Percentiles rank a stretch among this genome's conserved stretches.
Conservation (phyloP, 2,888 invertebrate genomes). For the Ecdyonurus torrentis region DNA sequence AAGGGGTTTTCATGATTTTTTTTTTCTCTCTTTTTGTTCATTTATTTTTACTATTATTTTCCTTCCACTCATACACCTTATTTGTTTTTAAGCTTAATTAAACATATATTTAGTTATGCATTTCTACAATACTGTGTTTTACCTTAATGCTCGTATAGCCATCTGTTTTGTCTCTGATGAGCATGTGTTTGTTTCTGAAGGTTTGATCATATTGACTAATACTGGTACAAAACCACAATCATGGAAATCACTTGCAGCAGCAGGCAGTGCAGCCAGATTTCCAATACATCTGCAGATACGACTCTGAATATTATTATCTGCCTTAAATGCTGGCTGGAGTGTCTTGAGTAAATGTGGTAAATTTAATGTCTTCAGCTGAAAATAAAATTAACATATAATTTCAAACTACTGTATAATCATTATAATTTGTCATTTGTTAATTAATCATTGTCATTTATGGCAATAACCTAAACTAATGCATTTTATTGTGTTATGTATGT, state of each 20-base stretch:
- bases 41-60: background rate
- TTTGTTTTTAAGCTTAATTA: background rate
- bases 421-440: too few relatives aligned
- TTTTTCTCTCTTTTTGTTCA: background rate
- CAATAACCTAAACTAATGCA: too few relatives aligned
- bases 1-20: too few relatives aligned
- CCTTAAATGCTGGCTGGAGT: background rate
- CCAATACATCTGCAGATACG: background rate
- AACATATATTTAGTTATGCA: too few relatives aligned
- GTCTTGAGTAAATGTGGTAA: background rate
- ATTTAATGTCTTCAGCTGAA: background rate
- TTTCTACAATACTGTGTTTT: background rate
- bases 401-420: too few relatives aligned
- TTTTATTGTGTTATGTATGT: too few relatives aligned
- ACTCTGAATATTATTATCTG: background rate
- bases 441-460: too few relatives aligned
- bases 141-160: background rate
- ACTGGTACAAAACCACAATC: background rate
- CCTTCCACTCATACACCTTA: too few relatives aligned
- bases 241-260: background rate
- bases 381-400: too few relatives aligned
- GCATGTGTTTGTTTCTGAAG: background rate
- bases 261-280: background rate
- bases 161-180: slow-evolving; percentile 1
- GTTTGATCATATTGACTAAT: background rate